A percentile compares a stretch with the other conserved stretches of the same genome.
phyloP scores from a whole-genome alignment of 2,888 invertebrate species.

The Erynnis tages region DNA sequence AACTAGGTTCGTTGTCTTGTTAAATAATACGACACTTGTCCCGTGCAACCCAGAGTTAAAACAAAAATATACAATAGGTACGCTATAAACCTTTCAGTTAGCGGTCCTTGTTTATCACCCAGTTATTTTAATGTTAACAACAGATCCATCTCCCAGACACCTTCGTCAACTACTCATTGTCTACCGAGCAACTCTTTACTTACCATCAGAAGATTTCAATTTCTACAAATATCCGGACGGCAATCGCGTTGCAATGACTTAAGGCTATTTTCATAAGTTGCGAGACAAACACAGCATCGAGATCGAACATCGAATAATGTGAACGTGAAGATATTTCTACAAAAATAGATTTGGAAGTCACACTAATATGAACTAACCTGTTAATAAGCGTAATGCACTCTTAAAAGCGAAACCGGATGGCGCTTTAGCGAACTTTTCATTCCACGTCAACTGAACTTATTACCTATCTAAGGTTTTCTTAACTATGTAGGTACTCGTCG shows the following conservation, averaged over 20 bases:
- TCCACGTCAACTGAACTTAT: slow-evolving; percentile 51
- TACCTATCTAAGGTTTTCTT: slow-evolving; percentile 24
- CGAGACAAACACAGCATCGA: slow-evolving; percentile 4
- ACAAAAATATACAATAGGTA: slow-evolving; percentile 60
- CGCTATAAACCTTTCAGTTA: slow-evolving; percentile 55
- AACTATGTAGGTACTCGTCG: slow-evolving; percentile 8
- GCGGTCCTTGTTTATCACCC: slow-evolving; percentile 56
- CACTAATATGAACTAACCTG: slow-evolving; percentile 50
- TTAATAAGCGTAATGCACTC: slow-evolving; percentile 72
- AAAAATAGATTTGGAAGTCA: slow-evolving; percentile 47
- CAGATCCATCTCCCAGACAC: slow-evolving; percentile 36
- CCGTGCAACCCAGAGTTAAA: slow-evolving; percentile 46
- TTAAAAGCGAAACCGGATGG: slow-evolving; percentile 45
- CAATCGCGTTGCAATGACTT: slow-evolving; percentile 30
- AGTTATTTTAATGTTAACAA: slow-evolving; percentile 49
- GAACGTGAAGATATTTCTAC: slow-evolving; percentile 42
- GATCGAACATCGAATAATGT: background rate
- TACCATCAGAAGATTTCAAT: slow-evolving; percentile 48
- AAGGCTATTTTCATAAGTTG: slow-evolving; percentile 25
- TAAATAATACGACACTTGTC: slow-evolving; percentile 50
- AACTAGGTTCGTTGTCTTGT: slow-evolving; percentile 52
- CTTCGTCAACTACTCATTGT: background rate
- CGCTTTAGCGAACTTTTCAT: slow-evolving; percentile 78
- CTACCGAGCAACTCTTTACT: slow-evolving; percentile 45
- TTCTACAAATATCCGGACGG: slow-evolving; percentile 60